phyloP scores from a whole-genome alignment of 2,797 vertebrate genomes.

The Halcyon smyrnensis region DNA sequence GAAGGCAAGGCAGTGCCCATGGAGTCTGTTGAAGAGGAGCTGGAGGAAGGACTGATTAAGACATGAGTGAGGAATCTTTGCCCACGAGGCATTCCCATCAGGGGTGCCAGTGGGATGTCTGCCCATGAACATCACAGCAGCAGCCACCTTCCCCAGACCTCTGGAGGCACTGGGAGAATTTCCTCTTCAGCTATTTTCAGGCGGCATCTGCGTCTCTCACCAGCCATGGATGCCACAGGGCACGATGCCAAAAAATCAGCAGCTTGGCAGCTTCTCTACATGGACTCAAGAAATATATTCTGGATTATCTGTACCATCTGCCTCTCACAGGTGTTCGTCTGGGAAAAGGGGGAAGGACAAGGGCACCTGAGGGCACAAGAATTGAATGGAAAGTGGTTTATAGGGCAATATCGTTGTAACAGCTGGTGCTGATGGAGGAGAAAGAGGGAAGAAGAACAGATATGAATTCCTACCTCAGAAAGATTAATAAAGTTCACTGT shows the following conservation, averaged over 20 bases:
- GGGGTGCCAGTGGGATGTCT: fast-evolving
- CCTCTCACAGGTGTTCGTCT: conserved; percentile 51
- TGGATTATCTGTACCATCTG: conserved; percentile 67
- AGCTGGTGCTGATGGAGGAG: neutral
- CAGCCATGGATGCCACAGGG: conserved; percentile 42
- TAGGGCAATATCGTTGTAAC: neutral
- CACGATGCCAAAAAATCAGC: conserved; percentile 63
- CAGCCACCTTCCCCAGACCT: neutral
- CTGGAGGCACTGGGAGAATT: conserved; percentile 29
- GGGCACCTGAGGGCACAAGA: conserved; percentile 66
- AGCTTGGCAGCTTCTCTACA: conserved; percentile 56
- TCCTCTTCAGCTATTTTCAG: conserved; percentile 60
- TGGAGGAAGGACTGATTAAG: neutral
- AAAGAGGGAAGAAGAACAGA: neutral
- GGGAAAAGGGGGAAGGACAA: conserved; percentile 4
- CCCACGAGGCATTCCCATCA: fast-evolving
- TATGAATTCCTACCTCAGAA: neutral
- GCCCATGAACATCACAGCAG: neutral
- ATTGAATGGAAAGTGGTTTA: neutral
- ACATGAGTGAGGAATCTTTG: neutral
- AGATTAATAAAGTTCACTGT: neutral
- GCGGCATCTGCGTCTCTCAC: conserved; percentile 48
- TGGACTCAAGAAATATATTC: conserved; percentile 66
- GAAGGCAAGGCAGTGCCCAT: neutral
- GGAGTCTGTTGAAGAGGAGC: neutral